Evolutionary conservation across 2,888 invertebrate genomes (phyloP), one percentile per base, ranked within the genome.

Genomic region (Atrina japonica): DNA sequence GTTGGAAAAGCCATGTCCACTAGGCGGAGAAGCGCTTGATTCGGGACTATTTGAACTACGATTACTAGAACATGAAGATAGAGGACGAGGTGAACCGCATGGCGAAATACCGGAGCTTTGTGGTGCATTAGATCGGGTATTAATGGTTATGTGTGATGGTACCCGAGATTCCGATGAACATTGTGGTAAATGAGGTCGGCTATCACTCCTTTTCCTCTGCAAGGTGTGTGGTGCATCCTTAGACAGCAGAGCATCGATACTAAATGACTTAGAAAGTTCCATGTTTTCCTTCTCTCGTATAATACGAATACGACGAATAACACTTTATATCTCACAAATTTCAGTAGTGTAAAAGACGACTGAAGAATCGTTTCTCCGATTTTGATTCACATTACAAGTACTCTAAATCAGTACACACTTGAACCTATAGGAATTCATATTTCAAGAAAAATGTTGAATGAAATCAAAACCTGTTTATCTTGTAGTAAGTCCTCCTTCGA

Each of bases 211-310:
- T 58, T 45, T 45, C 49, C 40, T 14, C 30, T 14, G 29, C n/a
- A 6, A 14, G 16, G 56, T 56, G 63, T 71, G 23, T 35, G 65
- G 85, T 85, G 25, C 70, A 76, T 55, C 93, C 63, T 94, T 93
- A 0, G 96, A 96, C 2, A 97, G 91, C 2, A 97, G 90, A 0
- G 97, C 96, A 86, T 97, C 97, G 79, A 97, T 97, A 88, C 97
- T 96, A 88, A 97, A 97, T 0, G 96, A 96, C 45, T 56, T 63
- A 14, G 52, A 40, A 45, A 55, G 55, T 25, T 52, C 52, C 52
- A 52, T 52, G 11, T 52, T 52, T n/a, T n/a, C n/a, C n/a, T n/a
- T n/a, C n/a, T n/a, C n/a, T n/a, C n/a, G n/a, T n/a, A n/a, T n/a
- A n/a, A n/a, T n/a, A n/a, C n/a, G n/a, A n/a, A n/a, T n/a, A n/a